Evolutionary conservation across 2,797 vertebrate genomes (phyloP), one percentile per base, ranked within the genome.

Genomic region (Muscicapa striata): DNA sequence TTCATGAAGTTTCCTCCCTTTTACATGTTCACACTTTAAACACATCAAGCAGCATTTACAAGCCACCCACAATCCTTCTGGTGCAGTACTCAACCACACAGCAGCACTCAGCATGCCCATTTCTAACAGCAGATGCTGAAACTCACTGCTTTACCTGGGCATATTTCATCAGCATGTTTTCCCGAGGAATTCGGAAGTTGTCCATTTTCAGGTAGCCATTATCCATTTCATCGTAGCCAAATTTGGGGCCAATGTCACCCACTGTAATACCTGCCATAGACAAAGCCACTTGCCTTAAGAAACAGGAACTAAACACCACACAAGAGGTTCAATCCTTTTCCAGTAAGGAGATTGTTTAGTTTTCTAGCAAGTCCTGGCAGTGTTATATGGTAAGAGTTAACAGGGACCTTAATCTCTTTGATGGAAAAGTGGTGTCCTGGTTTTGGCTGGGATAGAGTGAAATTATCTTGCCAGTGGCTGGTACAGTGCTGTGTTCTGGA

Each of bases 111-210:
- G 38, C 7, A 4, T 17, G 17, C 27, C 27, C 17, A 11, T 19
- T 69, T 83, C 45, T 54, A 77, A 26, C 22, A 63, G 51, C 6
- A 41, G 21, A 32, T 51, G 49, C 32, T 82, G 54, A 70, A 67
- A 66, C 16, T 58, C 58, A 22, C 38, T 29, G 58, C 64, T 94
- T 97, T 95, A 99, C 99, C 99, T 99, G 98, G 41, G 99, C 98
- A 8, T 99, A 98, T 89, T 99, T 99, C 99, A 99, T 99, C 91
- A 99, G 98, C 99, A 99, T 99, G 97, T 99, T 99, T 8, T 99
- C 99, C 34, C 99, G 98, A 62, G 99, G 99, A 82, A 99, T 99
- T 62, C 99, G 98, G 46, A 98, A 98, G 13, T 99, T 98, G 95
- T 99, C 99, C 94, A 99, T 97, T 97, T 99, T 99, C 96, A 99